Conservation (phyloP, 1,140 invertebrate genomes). For the Holotrichia oblita region DNA sequence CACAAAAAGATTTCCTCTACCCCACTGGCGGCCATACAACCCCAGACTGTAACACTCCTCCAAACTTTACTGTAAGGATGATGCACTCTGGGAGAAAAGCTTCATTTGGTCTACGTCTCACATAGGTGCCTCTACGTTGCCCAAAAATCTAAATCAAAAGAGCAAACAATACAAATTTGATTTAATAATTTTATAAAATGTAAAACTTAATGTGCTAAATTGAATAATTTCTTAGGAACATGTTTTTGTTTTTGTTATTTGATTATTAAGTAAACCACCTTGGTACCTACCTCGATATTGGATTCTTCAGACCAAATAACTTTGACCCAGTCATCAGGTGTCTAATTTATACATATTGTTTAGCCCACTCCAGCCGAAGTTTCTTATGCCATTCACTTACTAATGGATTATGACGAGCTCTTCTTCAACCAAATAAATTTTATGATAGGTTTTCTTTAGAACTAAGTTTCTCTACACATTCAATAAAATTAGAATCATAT, state of each 20-base stretch:
- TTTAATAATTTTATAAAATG: background rate
- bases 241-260: background rate
- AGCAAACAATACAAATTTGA: background rate
- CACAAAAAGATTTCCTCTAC: constrained; percentile 13
- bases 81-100: background rate
- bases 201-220: background rate
- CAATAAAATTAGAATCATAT: too few relatives aligned
- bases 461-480: too few relatives aligned
- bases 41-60: constrained; percentile 3
- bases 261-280: too few relatives aligned
- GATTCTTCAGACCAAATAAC: background rate
- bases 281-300: too few relatives aligned
- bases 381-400: background rate
- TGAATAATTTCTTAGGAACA: background rate
- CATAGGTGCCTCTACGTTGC: background rate
- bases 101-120: background rate
- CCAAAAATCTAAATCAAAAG: background rate
- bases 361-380: background rate
- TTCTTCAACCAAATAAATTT: too few relatives aligned
- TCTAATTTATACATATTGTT: too few relatives aligned
- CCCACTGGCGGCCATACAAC: background rate
- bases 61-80: constrained; percentile 16
- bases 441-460: too few relatives aligned
- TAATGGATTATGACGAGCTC: background rate
- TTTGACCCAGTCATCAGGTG: background rate